A percentile compares a stretch with the other conserved stretches of the same genome.
Conservation (phyloP, 2,888 invertebrate species). For the Diarsia brunnea region DNA sequence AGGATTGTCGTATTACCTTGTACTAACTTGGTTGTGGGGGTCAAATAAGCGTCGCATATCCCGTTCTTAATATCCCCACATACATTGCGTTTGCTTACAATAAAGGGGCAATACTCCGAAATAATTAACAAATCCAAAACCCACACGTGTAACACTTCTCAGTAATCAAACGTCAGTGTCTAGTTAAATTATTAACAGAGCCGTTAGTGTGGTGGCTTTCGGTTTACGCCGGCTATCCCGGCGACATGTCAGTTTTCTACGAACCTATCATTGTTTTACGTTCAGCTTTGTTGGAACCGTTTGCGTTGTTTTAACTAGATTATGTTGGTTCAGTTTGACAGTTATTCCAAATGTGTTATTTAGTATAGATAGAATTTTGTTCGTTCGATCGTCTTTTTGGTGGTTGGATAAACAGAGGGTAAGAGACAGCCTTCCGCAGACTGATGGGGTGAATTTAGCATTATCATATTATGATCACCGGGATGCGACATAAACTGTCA, state of each 20-base stretch:
- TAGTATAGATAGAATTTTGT: not conserved
- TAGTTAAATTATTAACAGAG: slow-evolving; percentile 70
- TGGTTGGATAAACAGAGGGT: too few species aligned
- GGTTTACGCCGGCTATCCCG: slow-evolving; percentile 50
- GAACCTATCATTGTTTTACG: slow-evolving; percentile 15
- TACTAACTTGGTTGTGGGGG: too few species aligned
- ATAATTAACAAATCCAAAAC: slow-evolving; percentile 30
- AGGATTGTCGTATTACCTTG: too few species aligned
- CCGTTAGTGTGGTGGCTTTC: slow-evolving; percentile 55
- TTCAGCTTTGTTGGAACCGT: not conserved
- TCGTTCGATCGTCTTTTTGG: too few species aligned
- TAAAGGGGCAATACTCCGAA: not conserved
- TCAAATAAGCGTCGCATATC: too few species aligned
- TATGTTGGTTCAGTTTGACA: not conserved
- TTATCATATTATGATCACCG: too few species aligned
- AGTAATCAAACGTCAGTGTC: slow-evolving; percentile 59
- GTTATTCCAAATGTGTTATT: slow-evolving; percentile 12
- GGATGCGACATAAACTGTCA: too few species aligned
- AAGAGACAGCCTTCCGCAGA: too few species aligned
- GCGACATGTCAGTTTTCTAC: slow-evolving; percentile 30
- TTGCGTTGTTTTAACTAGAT: slow-evolving; percentile 8
- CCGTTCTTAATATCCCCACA: too few species aligned
- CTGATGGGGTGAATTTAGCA: too few species aligned
- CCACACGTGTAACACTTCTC: slow-evolving; percentile 7
- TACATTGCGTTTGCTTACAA: not conserved